Conservation (phyloP, 2,888 invertebrate species). For the Linyphia triangularis region DNA sequence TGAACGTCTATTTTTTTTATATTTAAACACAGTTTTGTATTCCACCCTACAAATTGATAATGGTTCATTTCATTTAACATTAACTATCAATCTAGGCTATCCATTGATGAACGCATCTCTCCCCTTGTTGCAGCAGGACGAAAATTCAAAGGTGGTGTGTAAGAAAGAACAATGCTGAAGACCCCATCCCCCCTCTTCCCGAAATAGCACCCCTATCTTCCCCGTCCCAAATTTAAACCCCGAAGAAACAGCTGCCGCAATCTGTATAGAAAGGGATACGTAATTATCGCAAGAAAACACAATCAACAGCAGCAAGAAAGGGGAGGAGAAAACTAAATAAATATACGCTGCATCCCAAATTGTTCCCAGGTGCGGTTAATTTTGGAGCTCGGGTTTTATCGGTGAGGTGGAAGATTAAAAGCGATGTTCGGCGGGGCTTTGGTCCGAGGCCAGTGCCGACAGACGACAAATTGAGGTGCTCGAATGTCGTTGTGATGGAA, state of each 20-base stretch:
- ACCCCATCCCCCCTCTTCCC: constrained; percentile 25
- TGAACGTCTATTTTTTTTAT: too few relatives aligned
- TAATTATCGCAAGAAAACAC: constrained; percentile 63
- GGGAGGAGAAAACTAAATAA: constrained; percentile 7
- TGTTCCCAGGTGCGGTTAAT: constrained; percentile 63
- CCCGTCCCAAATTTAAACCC: constrained; percentile 67
- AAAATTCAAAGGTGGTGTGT: background rate
- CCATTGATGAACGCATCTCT: background rate
- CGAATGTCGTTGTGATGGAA: constrained; percentile 33
- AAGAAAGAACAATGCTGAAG: constrained; percentile 48
- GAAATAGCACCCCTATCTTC: constrained; percentile 66
- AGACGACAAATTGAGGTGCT: constrained; percentile 39
- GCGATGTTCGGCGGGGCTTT: constrained; percentile 39
- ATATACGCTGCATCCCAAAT: constrained; percentile 36
- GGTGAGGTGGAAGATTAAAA: constrained; percentile 49
- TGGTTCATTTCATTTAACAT: background rate
- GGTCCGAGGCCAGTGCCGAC: constrained; percentile 56
- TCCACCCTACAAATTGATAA: too few relatives aligned
- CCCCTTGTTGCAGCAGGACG: background rate
- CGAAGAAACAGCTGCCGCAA: constrained; percentile 64
- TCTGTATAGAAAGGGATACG: constrained; percentile 71
- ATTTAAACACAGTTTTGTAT: too few relatives aligned
- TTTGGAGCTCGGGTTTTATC: constrained; percentile 62
- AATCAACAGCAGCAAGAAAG: constrained; percentile 38
- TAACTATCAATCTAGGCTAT: background rate